Evolutionary conservation across 2,113 vertebrate species (phyloP).

Genomic region (Sula dactylatra): DNA sequence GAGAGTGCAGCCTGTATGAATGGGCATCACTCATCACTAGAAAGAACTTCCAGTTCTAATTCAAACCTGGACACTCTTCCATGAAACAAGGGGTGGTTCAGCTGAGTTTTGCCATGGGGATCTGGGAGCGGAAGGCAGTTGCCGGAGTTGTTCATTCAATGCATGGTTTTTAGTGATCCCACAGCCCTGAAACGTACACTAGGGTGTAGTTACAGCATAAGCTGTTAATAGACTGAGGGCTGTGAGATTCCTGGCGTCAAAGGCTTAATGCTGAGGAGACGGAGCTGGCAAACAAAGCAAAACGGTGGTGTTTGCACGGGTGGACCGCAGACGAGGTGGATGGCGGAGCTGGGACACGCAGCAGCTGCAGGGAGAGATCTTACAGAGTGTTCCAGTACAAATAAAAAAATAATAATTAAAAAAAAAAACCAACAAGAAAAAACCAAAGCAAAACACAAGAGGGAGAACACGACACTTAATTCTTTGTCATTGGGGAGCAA

Average conservation of each 20-base stretch:
- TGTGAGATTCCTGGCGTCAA: not conserved
- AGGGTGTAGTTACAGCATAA: fast-evolving
- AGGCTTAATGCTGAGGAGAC: not conserved
- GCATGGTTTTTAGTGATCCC: not conserved
- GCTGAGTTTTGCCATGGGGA: fast-evolving
- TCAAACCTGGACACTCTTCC: not conserved
- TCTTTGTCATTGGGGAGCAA: not conserved
- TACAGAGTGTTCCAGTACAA: not conserved
- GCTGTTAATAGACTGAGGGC: not conserved
- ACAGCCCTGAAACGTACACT: not conserved
- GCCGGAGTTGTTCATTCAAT: not conserved
- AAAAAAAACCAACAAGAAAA: too few relatives aligned
- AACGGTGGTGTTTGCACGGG: fast-evolving
- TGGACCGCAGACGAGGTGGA: fast-evolving
- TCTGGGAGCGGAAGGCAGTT: not conserved
- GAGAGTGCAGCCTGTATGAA: not conserved
- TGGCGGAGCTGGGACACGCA: not conserved
- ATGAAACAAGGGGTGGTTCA: not conserved
- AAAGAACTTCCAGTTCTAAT: not conserved
- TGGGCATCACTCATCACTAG: not conserved
- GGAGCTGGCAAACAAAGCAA: not conserved
- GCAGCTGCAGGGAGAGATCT: not conserved
- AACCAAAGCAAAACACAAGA: not conserved
- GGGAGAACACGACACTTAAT: not conserved
- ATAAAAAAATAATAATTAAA: not conserved